phyloP scores from a whole-genome alignment of 2,797 vertebrate species.

The Notolepis coatsorum region DNA sequence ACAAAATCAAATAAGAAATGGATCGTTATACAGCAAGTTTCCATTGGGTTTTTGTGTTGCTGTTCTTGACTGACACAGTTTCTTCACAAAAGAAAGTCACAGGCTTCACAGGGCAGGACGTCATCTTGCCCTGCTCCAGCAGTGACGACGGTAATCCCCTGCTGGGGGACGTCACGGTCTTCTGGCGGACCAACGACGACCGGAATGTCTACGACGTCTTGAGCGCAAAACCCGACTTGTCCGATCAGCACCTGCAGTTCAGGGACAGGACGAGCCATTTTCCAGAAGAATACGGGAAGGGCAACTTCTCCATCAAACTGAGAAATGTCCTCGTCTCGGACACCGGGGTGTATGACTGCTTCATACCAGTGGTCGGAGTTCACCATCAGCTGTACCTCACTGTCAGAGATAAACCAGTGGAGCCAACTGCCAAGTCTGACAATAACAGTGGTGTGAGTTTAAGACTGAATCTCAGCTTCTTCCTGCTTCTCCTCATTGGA shows the following conservation, averaged over 20 bases:
- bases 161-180: accelerated
- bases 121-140: slow-evolving; percentile 1
- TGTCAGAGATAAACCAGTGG: neutral
- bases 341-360: neutral
- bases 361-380: neutral
- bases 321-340: neutral
- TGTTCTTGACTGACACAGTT: slow-evolving; percentile 5
- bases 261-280: neutral
- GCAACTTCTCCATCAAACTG: slow-evolving; percentile 3
- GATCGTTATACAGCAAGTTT: no score
- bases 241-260: accelerated
- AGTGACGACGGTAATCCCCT: accelerated
- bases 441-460: no score
- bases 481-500: no score
- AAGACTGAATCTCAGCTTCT: no score
- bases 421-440: no score
- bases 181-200: neutral
- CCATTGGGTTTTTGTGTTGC: no score
- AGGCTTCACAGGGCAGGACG: neutral
- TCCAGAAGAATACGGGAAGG: accelerated
- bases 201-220: neutral
- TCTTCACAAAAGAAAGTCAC: neutral
- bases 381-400: accelerated
- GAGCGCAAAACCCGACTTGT: no score
- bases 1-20: no score